phyloP scores from a whole-genome alignment of 2,888 invertebrate genomes.

The Colostygia pectinataria region DNA sequence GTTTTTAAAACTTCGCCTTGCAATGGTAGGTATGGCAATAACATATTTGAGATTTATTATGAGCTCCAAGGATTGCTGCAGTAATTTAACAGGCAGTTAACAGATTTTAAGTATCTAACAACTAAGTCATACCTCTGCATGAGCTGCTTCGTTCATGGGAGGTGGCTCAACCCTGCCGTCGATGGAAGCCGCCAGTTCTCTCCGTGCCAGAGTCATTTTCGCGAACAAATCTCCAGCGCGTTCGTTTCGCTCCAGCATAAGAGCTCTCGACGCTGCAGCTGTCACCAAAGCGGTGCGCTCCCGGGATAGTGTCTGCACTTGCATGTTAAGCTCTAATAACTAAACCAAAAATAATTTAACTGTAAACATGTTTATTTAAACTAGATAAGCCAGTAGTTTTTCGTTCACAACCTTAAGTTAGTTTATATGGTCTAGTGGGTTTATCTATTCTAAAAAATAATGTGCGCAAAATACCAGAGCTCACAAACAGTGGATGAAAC shows the following conservation, averaged over 20 bases:
- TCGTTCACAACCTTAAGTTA: too few species aligned
- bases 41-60: too few species aligned
- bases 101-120: not conserved
- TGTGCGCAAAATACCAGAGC: too few species aligned
- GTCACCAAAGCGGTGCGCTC: constrained; percentile 65
- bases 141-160: constrained; percentile 40
- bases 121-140: constrained; percentile 46
- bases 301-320: constrained; percentile 62
- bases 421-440: too few species aligned
- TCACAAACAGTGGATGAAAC: too few species aligned
- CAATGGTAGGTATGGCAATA: too few species aligned
- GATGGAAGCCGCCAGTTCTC: constrained; percentile 56
- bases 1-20: too few species aligned
- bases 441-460: too few species aligned
- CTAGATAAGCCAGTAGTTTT: too few species aligned
- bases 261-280: constrained; percentile 67
- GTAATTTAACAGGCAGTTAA: too few species aligned
- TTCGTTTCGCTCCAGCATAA: constrained; percentile 75
- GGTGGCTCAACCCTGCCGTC: constrained; percentile 49
- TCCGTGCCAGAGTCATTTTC: constrained; percentile 56
- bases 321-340: constrained; percentile 67
- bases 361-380: too few species aligned
- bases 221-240: constrained; percentile 68
- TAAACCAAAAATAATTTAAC: constrained; percentile 28
- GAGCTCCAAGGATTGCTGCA: too few species aligned